Base-by-base conservation (phyloP, 2,797 vertebrate species). In the Dendrocincla tyrannina region DNA sequence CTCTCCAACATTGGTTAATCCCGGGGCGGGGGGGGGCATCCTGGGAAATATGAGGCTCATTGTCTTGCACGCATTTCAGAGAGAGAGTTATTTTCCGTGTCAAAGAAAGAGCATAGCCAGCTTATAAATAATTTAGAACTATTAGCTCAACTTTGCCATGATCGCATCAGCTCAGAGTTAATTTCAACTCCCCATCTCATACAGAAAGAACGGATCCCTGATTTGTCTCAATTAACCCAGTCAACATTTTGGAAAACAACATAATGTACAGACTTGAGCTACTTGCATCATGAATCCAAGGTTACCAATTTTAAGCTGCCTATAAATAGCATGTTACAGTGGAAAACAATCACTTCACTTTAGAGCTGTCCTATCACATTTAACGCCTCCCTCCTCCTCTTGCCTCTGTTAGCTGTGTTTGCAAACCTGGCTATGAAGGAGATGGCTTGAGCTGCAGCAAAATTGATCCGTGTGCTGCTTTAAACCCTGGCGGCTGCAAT, bases 371-470 rank as follows among this genome's bases (percentile, higher is more conserved):
- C 44, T 93, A 42, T 60, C 55, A 32, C 0, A 0, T 73, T 50
- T 88, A 83, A 88, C 2, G 5, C 96, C 59, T 87, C n/a, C 32
- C 18, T 46, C 19, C 39, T 30, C 30, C 67, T 87, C 88, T 52
- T 69, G 50, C 67, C 73, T 63, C 85, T 74, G 7, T 73, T 73
- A 99, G 99, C 91, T 99, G 99, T 94, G 91, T 98, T 39, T 99
- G 99, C 97, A 99, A 98, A 90, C 92, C 97, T 47, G 99, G 99
- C 72, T 99, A 98, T 20, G 97, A 98, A 93, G 99, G 99, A 7
- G 98, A 99, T 17, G 99, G 99, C 25, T 96, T 97, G 63, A 97
- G 96, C 79, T 99, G 99, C 62, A 98, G 96, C 55, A 98, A 98
- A 93, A 88, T 53, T 3, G 98, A 99, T 93, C 98, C 98, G 4